A percentile compares a stretch with the other conserved stretches of the same genome.
These are phyloP conservation scores for Nemoura dubitans DNA, from an alignment of 2,888 invertebrate genomes.

Conservation along the genomic window DNA sequence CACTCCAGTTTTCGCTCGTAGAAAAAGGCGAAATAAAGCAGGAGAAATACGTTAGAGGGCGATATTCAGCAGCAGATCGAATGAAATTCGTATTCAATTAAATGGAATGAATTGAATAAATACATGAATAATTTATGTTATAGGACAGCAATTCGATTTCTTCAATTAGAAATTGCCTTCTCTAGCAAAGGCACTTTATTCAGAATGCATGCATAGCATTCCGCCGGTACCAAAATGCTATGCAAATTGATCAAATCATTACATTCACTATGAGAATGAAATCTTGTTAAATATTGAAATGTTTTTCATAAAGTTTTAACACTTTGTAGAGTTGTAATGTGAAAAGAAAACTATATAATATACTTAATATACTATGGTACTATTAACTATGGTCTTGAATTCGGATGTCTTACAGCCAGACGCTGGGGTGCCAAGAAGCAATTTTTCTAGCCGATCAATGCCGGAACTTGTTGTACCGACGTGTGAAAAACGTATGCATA, in stretches of 20 bases:
- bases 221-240: not conserved
- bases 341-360: no score
- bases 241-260: not conserved
- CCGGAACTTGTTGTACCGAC: no score
- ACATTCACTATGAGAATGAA: not conserved
- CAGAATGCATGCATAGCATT: not conserved
- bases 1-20: not conserved
- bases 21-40: not conserved
- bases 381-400: no score
- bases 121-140: slow-evolving; percentile 2
- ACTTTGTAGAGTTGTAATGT: no score
- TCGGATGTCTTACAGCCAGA: no score
- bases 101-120: slow-evolving; percentile 7
- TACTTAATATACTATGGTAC: no score
- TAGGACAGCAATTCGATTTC: slow-evolving; percentile 5
- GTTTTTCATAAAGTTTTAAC: not conserved
- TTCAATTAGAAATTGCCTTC: not conserved
- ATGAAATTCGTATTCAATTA: not conserved
- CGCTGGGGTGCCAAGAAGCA: no score
- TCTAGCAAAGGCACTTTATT: not conserved
- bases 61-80: not conserved
- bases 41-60: not conserved
- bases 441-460: no score
- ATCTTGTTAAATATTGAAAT: not conserved
- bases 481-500: no score